Conservation (phyloP, 2,888 invertebrate species). For the Drosophila kokeensis region DNA sequence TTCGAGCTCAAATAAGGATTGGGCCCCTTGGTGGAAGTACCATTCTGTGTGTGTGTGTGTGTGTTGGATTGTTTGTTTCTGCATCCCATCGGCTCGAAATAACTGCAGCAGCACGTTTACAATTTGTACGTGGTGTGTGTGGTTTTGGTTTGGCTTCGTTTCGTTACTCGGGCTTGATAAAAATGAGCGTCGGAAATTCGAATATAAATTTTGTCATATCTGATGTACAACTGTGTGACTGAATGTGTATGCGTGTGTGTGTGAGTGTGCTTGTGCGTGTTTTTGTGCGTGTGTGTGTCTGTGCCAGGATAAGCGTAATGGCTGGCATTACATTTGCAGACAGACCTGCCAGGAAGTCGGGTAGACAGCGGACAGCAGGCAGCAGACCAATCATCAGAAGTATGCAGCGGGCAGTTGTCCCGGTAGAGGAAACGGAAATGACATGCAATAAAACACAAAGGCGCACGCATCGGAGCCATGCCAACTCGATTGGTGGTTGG, state of each 20-base stretch:
- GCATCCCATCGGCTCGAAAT: constrained; percentile 30
- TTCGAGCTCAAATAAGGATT: constrained; percentile 3
- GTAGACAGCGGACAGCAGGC: constrained; percentile 55
- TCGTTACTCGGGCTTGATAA: constrained; percentile 65
- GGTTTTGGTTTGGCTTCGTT: constrained; percentile 32
- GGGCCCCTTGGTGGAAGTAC: constrained; percentile 36
- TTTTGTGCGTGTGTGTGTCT: constrained; percentile 34
- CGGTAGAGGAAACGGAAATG: constrained; percentile 83
- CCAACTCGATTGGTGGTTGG: constrained; percentile 1
- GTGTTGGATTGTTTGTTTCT: constrained; percentile 43
- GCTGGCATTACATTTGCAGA: constrained; percentile 58
- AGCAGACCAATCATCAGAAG: constrained; percentile 78
- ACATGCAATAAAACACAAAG: constrained; percentile 84
- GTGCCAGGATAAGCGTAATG: constrained; percentile 71
- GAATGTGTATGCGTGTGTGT: constrained; percentile 9
- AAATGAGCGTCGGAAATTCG: constrained; percentile 82
- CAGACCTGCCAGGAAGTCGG: constrained; percentile 61
- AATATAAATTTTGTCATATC: constrained; percentile 84
- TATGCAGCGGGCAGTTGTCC: constrained; percentile 39
- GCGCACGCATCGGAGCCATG: constrained; percentile 55
- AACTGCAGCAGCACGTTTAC: constrained; percentile 77
- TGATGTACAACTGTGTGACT: constrained; percentile 75
- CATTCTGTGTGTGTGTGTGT: background rate
- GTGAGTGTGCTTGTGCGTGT: constrained; percentile 18
- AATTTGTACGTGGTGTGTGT: constrained; percentile 61